Conservation (phyloP, 2,113 vertebrate genomes). For the Synchiropus splendidus region DNA sequence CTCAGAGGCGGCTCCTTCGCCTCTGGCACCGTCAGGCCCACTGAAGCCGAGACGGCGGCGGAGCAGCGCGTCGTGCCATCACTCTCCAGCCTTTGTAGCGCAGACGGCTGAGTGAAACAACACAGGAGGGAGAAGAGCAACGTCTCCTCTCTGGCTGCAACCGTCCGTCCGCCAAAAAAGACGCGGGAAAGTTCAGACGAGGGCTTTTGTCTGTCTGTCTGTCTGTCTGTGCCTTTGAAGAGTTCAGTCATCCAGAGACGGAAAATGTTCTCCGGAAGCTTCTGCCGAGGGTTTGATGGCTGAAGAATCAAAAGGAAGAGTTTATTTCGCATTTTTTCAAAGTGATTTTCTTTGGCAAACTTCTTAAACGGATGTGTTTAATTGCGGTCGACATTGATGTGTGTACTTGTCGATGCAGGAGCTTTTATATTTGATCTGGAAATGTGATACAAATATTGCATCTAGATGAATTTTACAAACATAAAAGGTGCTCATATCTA, state of each 20-base stretch:
- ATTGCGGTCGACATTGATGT: too few relatives aligned
- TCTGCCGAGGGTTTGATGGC: not conserved
- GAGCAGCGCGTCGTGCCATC: conserved; percentile 48
- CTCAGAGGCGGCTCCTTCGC: conserved; percentile 45
- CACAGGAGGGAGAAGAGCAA: conserved; percentile 32
- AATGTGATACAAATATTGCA: too few relatives aligned
- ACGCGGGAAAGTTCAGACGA: conserved; percentile 44
- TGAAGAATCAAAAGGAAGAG: too few relatives aligned
- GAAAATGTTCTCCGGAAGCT: conserved; percentile 18
- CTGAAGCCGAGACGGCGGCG: conserved; percentile 60
- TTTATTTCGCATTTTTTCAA: too few relatives aligned
- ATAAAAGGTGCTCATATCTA: too few relatives aligned
- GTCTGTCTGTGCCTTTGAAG: conserved; percentile 41
- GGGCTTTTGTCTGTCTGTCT: conserved; percentile 1
- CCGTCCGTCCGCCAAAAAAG: conserved; percentile 38
- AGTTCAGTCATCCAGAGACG: conserved; percentile 30
- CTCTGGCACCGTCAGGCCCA: conserved; percentile 63
- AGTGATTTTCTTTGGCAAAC: too few relatives aligned
- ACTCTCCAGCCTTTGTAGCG: conserved; percentile 57
- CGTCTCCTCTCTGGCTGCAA: conserved; percentile 49
- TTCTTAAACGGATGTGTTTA: too few relatives aligned
- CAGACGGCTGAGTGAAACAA: conserved; percentile 52
- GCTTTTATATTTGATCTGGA: too few relatives aligned
- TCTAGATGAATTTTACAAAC: too few relatives aligned
- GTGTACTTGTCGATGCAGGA: too few relatives aligned